Conservation (phyloP, 2,888 invertebrate genomes). For the Hyppa rectilinea region DNA sequence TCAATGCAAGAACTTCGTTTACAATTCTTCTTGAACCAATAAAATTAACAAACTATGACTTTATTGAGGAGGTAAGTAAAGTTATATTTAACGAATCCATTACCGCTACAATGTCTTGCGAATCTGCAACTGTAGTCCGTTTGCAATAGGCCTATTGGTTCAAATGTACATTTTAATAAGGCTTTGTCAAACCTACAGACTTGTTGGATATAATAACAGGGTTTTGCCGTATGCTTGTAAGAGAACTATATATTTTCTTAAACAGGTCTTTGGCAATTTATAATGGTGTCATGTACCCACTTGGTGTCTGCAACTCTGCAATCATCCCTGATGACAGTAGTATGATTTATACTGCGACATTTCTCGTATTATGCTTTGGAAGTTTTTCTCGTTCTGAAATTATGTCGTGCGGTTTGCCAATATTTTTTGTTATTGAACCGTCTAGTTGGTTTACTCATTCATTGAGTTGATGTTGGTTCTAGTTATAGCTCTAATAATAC, state of each 20-base stretch:
- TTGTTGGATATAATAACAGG: slow-evolving; percentile 64
- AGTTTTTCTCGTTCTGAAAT: slow-evolving; percentile 23
- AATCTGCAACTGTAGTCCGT: slow-evolving; percentile 32
- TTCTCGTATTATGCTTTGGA: slow-evolving; percentile 12
- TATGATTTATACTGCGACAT: slow-evolving; percentile 30
- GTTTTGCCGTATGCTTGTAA: slow-evolving; percentile 38
- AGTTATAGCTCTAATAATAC: background rate
- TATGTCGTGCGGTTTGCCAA: slow-evolving; percentile 29
- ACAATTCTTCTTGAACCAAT: slow-evolving; percentile 7
- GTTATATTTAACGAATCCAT: background rate
- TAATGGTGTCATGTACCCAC: slow-evolving; percentile 36
- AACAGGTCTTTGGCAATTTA: slow-evolving; percentile 46
- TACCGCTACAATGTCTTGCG: slow-evolving; percentile 1
- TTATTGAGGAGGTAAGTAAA: background rate
- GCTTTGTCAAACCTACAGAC: slow-evolving; percentile 67
- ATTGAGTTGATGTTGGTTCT: background rate
- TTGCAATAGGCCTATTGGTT: slow-evolving; percentile 63
- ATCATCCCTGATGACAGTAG: slow-evolving; percentile 47
- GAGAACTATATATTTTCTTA: slow-evolving; percentile 51
- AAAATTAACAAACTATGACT: too few species aligned
- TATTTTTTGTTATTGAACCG: slow-evolving; percentile 14
- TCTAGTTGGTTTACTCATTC: slow-evolving; percentile 12
- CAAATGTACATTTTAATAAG: slow-evolving; percentile 72
- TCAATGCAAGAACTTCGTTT: slow-evolving; percentile 2
- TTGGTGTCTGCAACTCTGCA: slow-evolving; percentile 38